A percentile compares a stretch with the other conserved stretches of the same genome.
These are phyloP conservation scores for Tuta absoluta DNA, from an alignment of 2,888 invertebrate species.

Conservation along the genomic window DNA sequence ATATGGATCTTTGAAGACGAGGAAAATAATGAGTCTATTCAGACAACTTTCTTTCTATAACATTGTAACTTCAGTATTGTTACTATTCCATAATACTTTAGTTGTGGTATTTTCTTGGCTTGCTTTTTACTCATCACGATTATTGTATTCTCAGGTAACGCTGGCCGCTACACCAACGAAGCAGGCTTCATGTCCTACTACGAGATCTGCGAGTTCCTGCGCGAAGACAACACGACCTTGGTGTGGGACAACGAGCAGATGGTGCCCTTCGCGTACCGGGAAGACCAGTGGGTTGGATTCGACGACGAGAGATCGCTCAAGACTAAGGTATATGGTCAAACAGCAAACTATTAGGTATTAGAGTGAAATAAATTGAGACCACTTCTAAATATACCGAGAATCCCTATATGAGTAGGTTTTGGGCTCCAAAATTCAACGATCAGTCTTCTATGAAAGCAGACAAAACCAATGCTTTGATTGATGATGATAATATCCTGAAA, in stretches of 20 bases:
- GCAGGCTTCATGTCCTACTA: constrained; percentile 97
- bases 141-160: constrained; percentile 59
- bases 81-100: constrained; percentile 18
- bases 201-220: constrained; percentile 95
- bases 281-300: constrained; percentile 96
- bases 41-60: no score
- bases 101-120: neutral
- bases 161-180: constrained; percentile 95
- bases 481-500: no score
- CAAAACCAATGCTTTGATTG: no score
- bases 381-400: no score
- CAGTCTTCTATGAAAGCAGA: no score
- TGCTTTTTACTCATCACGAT: neutral
- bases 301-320: constrained; percentile 95
- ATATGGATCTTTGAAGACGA: no score
- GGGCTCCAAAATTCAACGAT: no score
- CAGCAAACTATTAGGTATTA: neutral
- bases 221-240: constrained; percentile 93
- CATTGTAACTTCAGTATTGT: neutral
- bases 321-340: constrained; percentile 86
- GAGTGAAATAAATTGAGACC: neutral
- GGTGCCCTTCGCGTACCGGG: constrained; percentile 96
- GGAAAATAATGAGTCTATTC: no score
- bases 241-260: constrained; percentile 98
- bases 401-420: no score